Conservation (phyloP, 1,140 invertebrate species). For the Reticulitermes speratus region DNA sequence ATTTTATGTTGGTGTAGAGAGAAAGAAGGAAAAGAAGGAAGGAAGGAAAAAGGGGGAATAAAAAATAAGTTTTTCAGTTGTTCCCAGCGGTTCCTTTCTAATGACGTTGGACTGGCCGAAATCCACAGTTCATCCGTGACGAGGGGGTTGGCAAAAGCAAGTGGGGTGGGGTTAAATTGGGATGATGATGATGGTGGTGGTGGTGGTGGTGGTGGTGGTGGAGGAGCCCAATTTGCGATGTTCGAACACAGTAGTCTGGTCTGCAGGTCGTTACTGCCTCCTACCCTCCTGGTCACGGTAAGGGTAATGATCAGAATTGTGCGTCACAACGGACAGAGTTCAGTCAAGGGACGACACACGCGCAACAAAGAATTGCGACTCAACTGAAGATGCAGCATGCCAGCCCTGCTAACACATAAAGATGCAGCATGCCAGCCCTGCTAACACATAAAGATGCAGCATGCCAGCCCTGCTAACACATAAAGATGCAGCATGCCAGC, state of each 20-base stretch:
- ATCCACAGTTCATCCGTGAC: background rate
- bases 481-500: no score
- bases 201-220: background rate
- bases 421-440: no score
- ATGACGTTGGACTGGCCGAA: slow-evolving; percentile 1
- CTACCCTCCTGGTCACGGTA: no score
- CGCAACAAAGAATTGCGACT: no score
- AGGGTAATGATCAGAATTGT: no score
- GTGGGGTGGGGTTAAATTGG: background rate
- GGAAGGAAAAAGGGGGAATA: background rate
- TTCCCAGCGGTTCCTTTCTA: slow-evolving; percentile 8
- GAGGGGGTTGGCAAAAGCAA: background rate
- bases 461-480: no score
- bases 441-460: no score
- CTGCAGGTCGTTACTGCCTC: background rate
- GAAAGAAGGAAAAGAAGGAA: background rate
- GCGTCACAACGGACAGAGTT: no score
- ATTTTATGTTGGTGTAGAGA: background rate
- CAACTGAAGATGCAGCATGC: no score
- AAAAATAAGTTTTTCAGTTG: background rate
- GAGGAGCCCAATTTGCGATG: slow-evolving; percentile 10
- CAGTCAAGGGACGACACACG: no score
- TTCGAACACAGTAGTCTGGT: background rate
- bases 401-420: no score
- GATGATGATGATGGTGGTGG: background rate